phyloP scores from a whole-genome alignment of 2,113 vertebrate species.

The Carollia perspicillata region DNA sequence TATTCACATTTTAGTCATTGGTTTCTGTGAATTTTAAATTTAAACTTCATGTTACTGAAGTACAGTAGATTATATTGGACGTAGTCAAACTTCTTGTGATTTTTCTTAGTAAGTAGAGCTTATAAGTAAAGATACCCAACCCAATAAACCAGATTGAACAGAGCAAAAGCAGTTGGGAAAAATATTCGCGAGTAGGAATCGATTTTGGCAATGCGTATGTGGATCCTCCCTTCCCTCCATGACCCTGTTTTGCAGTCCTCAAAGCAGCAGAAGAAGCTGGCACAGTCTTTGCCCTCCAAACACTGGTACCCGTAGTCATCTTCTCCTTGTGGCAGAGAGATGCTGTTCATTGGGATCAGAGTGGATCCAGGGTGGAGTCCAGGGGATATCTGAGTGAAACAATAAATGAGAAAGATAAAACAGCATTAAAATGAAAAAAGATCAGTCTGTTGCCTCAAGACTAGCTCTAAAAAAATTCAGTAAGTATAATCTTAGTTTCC shows the following conservation, averaged over 20 bases:
- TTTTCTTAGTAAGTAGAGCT: constrained; percentile 66
- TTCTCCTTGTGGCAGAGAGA: constrained; percentile 87
- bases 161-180: constrained; percentile 95
- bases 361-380: constrained; percentile 89
- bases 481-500: neutral
- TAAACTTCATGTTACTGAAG: constrained; percentile 38
- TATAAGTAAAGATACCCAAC: constrained; percentile 96
- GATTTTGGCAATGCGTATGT: constrained; percentile 96
- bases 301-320: constrained; percentile 91
- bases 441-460: neutral
- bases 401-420: neutral
- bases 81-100: constrained; percentile 54
- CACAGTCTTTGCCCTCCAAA: constrained; percentile 95
- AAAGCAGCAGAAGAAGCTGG: constrained; percentile 97
- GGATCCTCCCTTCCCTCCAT: constrained; percentile 95
- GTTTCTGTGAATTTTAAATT: constrained; percentile 52
- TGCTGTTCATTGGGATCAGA: constrained; percentile 92
- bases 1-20: neutral
- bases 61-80: neutral
- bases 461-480: neutral
- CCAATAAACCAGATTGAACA: constrained; percentile 98
- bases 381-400: constrained; percentile 82
- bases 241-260: constrained; percentile 95
- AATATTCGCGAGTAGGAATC: constrained; percentile 97
- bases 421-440: neutral